Evolutionary conservation across 2,888 invertebrate genomes (phyloP).

Genomic region (Tachystola acroxantha): DNA sequence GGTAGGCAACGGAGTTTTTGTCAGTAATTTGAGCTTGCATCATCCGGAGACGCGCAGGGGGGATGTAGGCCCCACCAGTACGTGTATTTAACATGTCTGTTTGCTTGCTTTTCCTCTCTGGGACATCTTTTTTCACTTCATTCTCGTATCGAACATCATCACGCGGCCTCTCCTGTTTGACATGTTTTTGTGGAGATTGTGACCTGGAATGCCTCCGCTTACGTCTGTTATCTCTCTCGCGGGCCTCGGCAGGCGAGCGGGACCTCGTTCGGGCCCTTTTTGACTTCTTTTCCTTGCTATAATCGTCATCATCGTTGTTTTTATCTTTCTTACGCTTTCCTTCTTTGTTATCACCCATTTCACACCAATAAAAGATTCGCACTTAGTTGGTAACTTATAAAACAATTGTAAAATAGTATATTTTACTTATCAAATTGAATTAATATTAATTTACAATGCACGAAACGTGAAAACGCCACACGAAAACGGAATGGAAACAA

Average conservation of each 20-base stretch:
- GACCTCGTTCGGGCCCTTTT: slow-evolving; percentile 50
- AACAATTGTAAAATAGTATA: no score
- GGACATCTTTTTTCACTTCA: slow-evolving; percentile 35
- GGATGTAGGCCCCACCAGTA: slow-evolving; percentile 98
- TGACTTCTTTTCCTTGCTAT: slow-evolving; percentile 27
- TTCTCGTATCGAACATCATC: slow-evolving; percentile 25
- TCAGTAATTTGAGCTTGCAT: slow-evolving; percentile 98
- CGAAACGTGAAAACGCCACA: no score
- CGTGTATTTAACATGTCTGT: slow-evolving; percentile 87
- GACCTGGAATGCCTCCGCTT: slow-evolving; percentile 56
- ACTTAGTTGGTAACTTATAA: no score
- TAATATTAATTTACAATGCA: no score
- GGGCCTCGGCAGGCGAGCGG: slow-evolving; percentile 31
- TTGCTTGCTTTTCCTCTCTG: slow-evolving; percentile 54
- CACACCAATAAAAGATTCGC: no score
- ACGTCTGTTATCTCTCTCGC: slow-evolving; percentile 40
- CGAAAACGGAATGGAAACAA: no score
- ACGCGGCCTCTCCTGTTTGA: slow-evolving; percentile 39
- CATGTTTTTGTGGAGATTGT: slow-evolving; percentile 31
- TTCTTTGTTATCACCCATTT: slow-evolving; percentile 8
- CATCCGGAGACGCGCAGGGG: slow-evolving; percentile 95
- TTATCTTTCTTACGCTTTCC: slow-evolving; percentile 11
- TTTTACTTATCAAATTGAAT: no score
- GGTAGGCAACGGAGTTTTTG: slow-evolving; percentile 96
- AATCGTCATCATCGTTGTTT: slow-evolving; percentile 7